Evolutionary conservation across 2,797 vertebrate genomes (phyloP), one percentile per base, ranked within the genome.

Genomic region (Salmo trutta): DNA sequence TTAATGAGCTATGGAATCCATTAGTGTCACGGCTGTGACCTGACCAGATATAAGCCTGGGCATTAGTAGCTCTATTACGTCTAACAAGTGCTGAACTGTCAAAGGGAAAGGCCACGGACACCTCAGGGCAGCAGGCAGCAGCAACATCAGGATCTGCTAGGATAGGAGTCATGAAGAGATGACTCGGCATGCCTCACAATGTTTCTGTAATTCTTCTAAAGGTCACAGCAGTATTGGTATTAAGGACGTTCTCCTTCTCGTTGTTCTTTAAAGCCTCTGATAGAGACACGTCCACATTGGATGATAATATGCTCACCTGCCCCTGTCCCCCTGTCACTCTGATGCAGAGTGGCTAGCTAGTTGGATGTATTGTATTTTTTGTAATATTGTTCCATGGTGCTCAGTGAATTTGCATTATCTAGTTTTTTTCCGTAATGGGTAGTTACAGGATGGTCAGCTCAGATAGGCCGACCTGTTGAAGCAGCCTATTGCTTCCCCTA

Each of bases 161-260:
- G 27, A 65, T 65, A 33, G 16, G 31, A 51, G 73, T 65, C 15
- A 27, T 75, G 41, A 75, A 79, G 83, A 74, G 84, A 79, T 71
- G 75, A 76, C 54, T 27, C 62, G 53, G 70, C 59, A 24, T 36
- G 71, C 77, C 83, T 79, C 51, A 77, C 21, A 36, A 51, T 17
- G 21, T 75, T 72, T 70, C 71, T 53, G 69, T 81, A 75, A 83
- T 81, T 81, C 73, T 75, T 79, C 54, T 69, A 86, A 92, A 92
- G 90, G 88, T 92, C 88, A 91, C 81, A 47, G 74, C 79, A 83
- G 71, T 88, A 76, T 54, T 67, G 73, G 67, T 75, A 81, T 83
- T 75, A 80, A 86, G 83, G 62, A 67, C 71, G 68, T 71, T 75
- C 73, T 84, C 79, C 76, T 75, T 31, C 56, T 54, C 51, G 29